Evolutionary conservation across 2,797 vertebrate genomes (phyloP), one percentile per base, ranked within the genome.

Genomic region (Anisognathus igniventris): DNA sequence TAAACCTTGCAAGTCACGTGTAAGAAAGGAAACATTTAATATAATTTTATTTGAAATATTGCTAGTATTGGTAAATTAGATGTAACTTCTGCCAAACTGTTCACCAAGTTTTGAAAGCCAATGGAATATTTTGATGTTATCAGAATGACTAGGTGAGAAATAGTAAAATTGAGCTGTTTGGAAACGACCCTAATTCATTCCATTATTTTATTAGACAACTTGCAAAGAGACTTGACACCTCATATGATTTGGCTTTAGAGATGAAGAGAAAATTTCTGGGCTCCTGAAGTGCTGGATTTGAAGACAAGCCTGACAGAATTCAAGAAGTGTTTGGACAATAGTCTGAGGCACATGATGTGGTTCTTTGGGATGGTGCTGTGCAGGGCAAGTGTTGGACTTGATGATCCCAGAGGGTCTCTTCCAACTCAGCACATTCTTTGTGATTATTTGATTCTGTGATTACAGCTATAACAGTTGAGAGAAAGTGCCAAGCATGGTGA

Each of bases 51-150:
- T 44, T 68, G 42, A 81, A 42, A 51, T 54, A 58, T 12, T 67
- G 22, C 47, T 81, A 10, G 42, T 88, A 86, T 77, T 28, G 27
- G 64, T 90, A 84, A 94, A 94, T 80, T 68, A 94, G 28, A 86
- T 2, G 12, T 19, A 78, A 18, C 23, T 90, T 89, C 70, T 81
- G n/a, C 70, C 54, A 78, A 90, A 40, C 27, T 62, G 30, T 57
- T 94, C 28, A 51, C 40, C 70, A 28, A 9, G 5, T 62, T 86
- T 92, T 78, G 37, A 33, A 90, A 90, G 37, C 37, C 48, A 15
- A 24, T 77, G 21, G 20, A 66, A 72, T 83, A 44, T 94, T 95
- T 93, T 95, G 71, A 35, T 88, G 68, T 53, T 68, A 44, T 64
- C 53, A 56, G 61, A 40, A 35, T 6, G 12, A 45, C 15, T 45